Conservation (phyloP, 2,797 vertebrate species). For the Argyrosomus regius region DNA sequence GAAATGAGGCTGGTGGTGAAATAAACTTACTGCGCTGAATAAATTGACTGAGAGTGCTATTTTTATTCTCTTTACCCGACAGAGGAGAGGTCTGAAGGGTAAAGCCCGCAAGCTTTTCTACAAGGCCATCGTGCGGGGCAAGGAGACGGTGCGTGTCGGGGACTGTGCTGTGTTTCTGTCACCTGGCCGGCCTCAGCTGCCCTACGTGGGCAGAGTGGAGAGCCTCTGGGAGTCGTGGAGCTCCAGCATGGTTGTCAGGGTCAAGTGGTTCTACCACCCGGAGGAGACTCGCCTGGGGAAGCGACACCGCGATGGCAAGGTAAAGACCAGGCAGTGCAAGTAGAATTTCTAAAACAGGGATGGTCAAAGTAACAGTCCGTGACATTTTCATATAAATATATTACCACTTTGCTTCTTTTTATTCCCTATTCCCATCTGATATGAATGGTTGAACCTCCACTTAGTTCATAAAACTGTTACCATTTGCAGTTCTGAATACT, state of each 20-base stretch:
- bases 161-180: slow-evolving; percentile 98
- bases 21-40: slow-evolving; percentile 30
- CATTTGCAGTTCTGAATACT: slow-evolving; percentile 42
- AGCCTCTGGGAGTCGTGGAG: slow-evolving; percentile 99
- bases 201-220: slow-evolving; percentile 97
- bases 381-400: slow-evolving; percentile 53
- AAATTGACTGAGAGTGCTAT: slow-evolving; percentile 37
- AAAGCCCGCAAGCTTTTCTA: slow-evolving; percentile 98
- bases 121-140: slow-evolving; percentile 96
- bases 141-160: slow-evolving; percentile 94
- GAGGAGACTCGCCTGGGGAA: slow-evolving; percentile 98
- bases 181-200: slow-evolving; percentile 94
- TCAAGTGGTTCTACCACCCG: slow-evolving; percentile 99
- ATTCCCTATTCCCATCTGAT: slow-evolving; percentile 34
- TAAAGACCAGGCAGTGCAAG: slow-evolving; percentile 67
- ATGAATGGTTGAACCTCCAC: slow-evolving; percentile 32
- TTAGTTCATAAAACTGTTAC: slow-evolving; percentile 30
- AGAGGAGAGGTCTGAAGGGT: slow-evolving; percentile 97
- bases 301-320: slow-evolving; percentile 96
- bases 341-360: slow-evolving; percentile 44
- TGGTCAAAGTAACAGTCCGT: slow-evolving; percentile 47
- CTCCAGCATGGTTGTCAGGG: slow-evolving; percentile 98
- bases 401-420: slow-evolving; percentile 43
- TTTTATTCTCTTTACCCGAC: slow-evolving; percentile 54
- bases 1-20: slow-evolving; percentile 27